Evolutionary conservation across 2,888 invertebrate species (phyloP).

Genomic region (Laothoe populi): DNA sequence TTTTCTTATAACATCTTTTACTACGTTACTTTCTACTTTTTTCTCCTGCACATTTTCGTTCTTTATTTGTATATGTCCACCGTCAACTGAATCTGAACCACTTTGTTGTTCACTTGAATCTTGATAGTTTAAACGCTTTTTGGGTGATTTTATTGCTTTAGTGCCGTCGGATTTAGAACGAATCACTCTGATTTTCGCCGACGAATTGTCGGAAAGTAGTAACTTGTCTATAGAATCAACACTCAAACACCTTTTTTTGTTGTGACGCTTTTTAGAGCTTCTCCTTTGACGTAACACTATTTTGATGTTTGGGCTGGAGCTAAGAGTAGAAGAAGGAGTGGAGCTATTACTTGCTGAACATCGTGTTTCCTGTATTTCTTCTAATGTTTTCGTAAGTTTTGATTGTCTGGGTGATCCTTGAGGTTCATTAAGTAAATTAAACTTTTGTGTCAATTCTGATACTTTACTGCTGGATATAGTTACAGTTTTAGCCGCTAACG

Average conservation of each 20-base stretch:
- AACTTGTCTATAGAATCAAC: constrained; percentile 78
- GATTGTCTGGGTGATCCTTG: constrained; percentile 78
- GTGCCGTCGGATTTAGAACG: constrained; percentile 79
- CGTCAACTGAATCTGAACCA: constrained; percentile 74
- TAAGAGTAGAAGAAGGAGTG: constrained; percentile 76
- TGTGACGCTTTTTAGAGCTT: constrained; percentile 76
- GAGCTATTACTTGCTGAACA: constrained; percentile 71
- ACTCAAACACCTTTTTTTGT: constrained; percentile 80
- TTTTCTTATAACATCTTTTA: constrained; percentile 78
- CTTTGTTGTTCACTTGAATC: constrained; percentile 69
- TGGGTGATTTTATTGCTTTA: constrained; percentile 72
- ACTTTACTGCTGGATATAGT: constrained; percentile 85
- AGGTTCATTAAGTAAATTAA: constrained; percentile 85
- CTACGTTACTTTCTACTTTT: constrained; percentile 57
- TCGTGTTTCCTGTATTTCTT: constrained; percentile 66
- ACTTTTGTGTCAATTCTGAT: constrained; percentile 88
- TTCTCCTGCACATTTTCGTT: constrained; percentile 47
- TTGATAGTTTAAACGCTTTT: constrained; percentile 68
- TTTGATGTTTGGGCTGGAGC: constrained; percentile 80
- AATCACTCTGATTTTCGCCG: constrained; percentile 65
- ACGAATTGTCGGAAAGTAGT: constrained; percentile 56
- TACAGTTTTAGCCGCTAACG: constrained; percentile 72
- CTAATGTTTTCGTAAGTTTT: constrained; percentile 82
- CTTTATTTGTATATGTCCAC: constrained; percentile 56
- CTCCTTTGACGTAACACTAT: constrained; percentile 74